phyloP scores from a whole-genome alignment of 1,140 invertebrate genomes.

The Trachymyrmex cornetzi region DNA sequence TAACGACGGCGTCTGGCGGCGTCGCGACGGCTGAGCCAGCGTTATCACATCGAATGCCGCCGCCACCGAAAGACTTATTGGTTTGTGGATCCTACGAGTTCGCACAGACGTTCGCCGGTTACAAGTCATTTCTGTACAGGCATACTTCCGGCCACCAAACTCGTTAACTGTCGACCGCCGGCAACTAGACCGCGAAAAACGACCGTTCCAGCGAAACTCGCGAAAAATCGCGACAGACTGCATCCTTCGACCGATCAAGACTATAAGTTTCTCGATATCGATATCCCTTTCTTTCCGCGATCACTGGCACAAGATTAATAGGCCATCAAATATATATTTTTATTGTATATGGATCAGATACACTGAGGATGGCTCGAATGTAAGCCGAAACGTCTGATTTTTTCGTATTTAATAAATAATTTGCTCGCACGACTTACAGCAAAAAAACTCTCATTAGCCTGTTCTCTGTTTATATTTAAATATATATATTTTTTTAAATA shows the following conservation, averaged over 20 bases:
- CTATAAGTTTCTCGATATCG: neutral
- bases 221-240: conserved; percentile 25
- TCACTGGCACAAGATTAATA: neutral
- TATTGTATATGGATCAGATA: no score
- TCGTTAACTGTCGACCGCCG: conserved; percentile 24
- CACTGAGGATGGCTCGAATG: no score
- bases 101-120: conserved; percentile 1
- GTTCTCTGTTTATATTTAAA: no score
- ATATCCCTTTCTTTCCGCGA: neutral
- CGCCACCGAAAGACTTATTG: conserved; percentile 48
- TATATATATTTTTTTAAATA: neutral
- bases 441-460: no score
- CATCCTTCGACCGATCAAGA: neutral
- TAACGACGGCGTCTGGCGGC: conserved; percentile 1
- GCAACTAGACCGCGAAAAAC: conserved; percentile 1
- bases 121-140: conserved; percentile 17
- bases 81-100: neutral
- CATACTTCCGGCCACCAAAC: conserved; percentile 1
- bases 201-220: conserved; percentile 40
- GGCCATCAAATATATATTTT: no score
- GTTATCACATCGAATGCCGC: conserved; percentile 14
- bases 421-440: no score
- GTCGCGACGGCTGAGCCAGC: conserved; percentile 59
- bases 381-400: no score
- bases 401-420: no score